These are phyloP conservation scores for Lates calcarifer DNA, from an alignment of 2,113 vertebrate species.

Conservation along the genomic window DNA sequence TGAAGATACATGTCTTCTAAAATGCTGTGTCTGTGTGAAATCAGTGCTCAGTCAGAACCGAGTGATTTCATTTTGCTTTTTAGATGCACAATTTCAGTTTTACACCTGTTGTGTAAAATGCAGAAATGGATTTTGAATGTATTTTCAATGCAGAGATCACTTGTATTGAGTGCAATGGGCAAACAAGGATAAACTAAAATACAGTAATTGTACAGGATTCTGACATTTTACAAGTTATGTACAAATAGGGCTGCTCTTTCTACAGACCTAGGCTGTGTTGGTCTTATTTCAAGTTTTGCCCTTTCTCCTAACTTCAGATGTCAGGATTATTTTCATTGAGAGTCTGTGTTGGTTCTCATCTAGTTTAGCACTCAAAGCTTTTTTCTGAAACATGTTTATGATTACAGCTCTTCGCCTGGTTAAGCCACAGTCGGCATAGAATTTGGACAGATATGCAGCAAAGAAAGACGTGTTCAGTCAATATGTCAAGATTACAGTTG, in stretches of 20 bases:
- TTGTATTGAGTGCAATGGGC: background rate
- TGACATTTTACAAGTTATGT: background rate
- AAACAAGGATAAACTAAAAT: background rate
- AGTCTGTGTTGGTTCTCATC: no score
- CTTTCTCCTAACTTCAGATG: no score
- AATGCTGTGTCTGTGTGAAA: background rate
- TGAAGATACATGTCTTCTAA: background rate
- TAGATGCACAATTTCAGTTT: slow-evolving; percentile 5
- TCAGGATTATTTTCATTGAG: no score
- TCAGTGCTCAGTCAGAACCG: background rate
- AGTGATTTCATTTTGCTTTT: slow-evolving; percentile 1
- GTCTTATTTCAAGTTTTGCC: no score
- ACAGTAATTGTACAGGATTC: background rate
- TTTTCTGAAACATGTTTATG: background rate
- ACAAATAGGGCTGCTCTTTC: background rate
- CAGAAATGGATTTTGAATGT: slow-evolving; percentile 52
- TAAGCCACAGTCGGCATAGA: background rate
- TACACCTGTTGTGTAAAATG: background rate
- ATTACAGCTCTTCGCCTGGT: background rate
- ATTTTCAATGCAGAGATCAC: slow-evolving; percentile 17
- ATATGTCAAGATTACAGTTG: background rate
- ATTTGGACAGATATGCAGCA: background rate
- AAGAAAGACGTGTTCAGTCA: background rate
- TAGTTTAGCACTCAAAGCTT: background rate
- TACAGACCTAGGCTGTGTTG: background rate